These are phyloP conservation scores for Tipula vernalis DNA, from an alignment of 2,888 invertebrate genomes.

Conservation along the genomic window DNA sequence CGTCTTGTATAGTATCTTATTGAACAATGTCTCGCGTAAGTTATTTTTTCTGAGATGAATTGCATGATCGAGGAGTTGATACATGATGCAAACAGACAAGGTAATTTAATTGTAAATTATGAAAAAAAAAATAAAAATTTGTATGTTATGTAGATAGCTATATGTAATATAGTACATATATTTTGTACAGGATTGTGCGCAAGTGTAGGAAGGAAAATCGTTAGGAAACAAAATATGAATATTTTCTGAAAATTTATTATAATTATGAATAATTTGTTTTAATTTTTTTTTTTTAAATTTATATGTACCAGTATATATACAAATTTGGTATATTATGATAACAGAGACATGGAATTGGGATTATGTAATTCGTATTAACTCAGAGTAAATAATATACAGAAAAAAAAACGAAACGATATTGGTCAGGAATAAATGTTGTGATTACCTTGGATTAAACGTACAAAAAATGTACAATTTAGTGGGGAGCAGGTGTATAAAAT, in stretches of 20 bases:
- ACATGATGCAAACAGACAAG: not conserved
- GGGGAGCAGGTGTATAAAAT: not conserved
- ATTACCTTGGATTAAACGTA: not conserved
- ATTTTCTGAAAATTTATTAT: not conserved
- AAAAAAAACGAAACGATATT: not conserved
- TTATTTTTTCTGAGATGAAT: not conserved
- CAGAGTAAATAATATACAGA: not conserved
- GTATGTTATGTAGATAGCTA: not conserved
- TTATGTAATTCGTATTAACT: not conserved
- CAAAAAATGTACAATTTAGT: not conserved
- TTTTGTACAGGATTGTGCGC: not conserved
- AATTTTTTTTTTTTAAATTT: not conserved
- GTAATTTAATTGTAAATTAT: not conserved
- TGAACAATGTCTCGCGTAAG: too few relatives aligned
- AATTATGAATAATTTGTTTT: conserved; percentile 4
- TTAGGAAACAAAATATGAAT: not conserved
- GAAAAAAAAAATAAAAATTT: too few relatives aligned
- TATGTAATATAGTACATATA: not conserved
- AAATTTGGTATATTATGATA: not conserved
- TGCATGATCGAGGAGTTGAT: not conserved
- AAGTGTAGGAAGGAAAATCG: not conserved
- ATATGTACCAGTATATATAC: not conserved
- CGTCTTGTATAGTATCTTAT: not conserved
- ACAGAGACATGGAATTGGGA: not conserved
- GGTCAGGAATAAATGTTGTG: not conserved